Percentiles rank a stretch among this genome's conserved stretches.
Conservation (phyloP, 2,888 invertebrate genomes). For the Tipula helvola region DNA sequence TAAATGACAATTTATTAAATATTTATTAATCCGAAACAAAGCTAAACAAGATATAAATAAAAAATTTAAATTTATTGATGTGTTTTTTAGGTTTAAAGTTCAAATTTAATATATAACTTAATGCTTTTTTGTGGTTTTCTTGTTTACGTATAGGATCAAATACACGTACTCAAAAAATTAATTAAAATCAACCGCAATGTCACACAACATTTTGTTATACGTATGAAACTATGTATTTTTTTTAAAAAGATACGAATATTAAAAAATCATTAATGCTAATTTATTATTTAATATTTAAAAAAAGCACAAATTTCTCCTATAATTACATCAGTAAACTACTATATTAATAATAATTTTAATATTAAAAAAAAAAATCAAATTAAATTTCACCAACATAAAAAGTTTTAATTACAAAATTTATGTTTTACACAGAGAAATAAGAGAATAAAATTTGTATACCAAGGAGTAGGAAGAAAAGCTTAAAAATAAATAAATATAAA, state of each 20-base stretch:
- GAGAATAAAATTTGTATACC: not conserved
- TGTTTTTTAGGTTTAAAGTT: not conserved
- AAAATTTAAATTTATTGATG: not conserved
- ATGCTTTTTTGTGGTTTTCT: not conserved
- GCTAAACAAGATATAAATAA: not conserved
- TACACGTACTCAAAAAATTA: not conserved
- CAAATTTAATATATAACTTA: not conserved
- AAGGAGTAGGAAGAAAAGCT: not conserved
- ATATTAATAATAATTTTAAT: not conserved
- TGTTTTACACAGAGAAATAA: not conserved
- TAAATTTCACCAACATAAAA: not conserved
- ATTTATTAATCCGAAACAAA: not conserved
- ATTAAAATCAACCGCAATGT: not conserved
- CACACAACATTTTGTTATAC: not conserved
- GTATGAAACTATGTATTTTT: too few relatives aligned
- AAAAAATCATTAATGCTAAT: not conserved
- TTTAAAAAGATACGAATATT: not conserved
- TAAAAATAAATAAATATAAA: not conserved
- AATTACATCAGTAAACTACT: not conserved
- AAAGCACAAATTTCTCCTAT: not conserved
- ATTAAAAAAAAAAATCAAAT: not conserved
- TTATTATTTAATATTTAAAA: not conserved
- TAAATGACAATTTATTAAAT: not conserved
- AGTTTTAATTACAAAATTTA: not conserved
- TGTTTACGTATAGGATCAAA: not conserved